phyloP scores from a whole-genome alignment of 2,797 vertebrate genomes.

The Columba guinea region DNA sequence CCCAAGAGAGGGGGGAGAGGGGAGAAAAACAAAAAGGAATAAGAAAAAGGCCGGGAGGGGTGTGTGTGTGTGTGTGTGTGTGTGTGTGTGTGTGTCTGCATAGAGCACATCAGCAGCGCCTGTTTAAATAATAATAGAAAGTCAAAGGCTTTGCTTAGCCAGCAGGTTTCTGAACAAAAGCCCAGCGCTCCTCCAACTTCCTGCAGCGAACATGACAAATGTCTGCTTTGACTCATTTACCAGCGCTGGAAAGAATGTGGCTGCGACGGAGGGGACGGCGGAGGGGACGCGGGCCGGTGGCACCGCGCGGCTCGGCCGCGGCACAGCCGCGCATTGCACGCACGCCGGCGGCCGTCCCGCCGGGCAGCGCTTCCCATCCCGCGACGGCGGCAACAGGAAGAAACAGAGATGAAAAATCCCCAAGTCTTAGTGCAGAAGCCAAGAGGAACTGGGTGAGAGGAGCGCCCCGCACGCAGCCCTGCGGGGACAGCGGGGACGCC shows the following conservation, averaged over 20 bases:
- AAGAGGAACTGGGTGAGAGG: constrained; percentile 11
- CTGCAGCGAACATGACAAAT: constrained; percentile 84
- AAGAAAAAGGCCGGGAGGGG: background rate
- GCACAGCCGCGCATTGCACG: background rate
- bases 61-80: background rate
- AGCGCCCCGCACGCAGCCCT: background rate
- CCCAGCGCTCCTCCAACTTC: constrained; percentile 81
- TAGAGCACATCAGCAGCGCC: constrained; percentile 63
- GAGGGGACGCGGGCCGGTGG: constrained; percentile 15
- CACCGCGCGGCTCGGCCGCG: background rate
- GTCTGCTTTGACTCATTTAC: constrained; percentile 71
- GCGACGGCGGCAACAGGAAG: background rate
- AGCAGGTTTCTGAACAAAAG: constrained; percentile 87
- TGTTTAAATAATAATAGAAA: constrained; percentile 86
- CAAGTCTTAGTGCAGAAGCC: background rate
- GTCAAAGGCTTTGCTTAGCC: constrained; percentile 85
- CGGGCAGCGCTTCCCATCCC: background rate
- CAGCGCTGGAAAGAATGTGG: constrained; percentile 59
- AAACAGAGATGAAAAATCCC: background rate
- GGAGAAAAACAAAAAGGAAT: background rate
- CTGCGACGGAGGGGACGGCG: constrained; percentile 13
- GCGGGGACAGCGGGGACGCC: background rate
- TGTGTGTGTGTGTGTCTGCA: background rate
- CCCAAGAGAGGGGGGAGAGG: rapidly evolving
- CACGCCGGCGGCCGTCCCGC: background rate